A percentile compares a stretch with the other conserved stretches of the same genome.
phyloP scores from a whole-genome alignment of 2,113 vertebrate species.

The Ctenomys sociabilis region DNA sequence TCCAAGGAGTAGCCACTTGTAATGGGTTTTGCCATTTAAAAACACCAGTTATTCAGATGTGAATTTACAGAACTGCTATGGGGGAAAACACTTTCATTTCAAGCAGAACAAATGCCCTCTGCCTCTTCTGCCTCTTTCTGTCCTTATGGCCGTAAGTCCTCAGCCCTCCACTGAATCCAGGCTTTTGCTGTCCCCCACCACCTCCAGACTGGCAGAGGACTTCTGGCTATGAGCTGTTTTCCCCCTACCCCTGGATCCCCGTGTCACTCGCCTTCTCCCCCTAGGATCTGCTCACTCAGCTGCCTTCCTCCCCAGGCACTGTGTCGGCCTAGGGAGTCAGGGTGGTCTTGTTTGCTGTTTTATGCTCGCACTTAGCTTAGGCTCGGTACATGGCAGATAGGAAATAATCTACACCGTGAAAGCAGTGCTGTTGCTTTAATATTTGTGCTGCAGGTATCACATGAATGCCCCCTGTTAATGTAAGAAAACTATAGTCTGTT shows the following conservation, averaged over 20 bases:
- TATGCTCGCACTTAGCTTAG: too few relatives aligned
- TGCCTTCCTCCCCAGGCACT: background rate
- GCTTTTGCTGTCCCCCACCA: background rate
- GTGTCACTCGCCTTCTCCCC: background rate
- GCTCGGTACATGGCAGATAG: background rate
- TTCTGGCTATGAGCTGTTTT: background rate
- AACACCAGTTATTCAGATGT: background rate
- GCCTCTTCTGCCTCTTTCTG: background rate
- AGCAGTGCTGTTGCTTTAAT: background rate
- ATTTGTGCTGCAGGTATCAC: background rate
- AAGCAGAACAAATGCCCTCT: background rate
- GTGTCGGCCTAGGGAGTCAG: background rate
- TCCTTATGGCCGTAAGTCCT: rapidly evolving
- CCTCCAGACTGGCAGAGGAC: too few relatives aligned
- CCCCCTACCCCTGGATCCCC: background rate
- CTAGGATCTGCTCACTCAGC: background rate
- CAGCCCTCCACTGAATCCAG: background rate
- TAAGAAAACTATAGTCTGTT: background rate
- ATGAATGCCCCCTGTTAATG: background rate
- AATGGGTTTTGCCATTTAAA: background rate
- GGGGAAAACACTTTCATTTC: background rate
- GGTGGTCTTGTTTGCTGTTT: background rate
- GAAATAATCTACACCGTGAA: background rate
- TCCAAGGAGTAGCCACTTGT: background rate
- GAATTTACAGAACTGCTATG: background rate